Evolutionary conservation across 2,888 invertebrate species (phyloP).

Genomic region (Pristionchus mayeri): DNA sequence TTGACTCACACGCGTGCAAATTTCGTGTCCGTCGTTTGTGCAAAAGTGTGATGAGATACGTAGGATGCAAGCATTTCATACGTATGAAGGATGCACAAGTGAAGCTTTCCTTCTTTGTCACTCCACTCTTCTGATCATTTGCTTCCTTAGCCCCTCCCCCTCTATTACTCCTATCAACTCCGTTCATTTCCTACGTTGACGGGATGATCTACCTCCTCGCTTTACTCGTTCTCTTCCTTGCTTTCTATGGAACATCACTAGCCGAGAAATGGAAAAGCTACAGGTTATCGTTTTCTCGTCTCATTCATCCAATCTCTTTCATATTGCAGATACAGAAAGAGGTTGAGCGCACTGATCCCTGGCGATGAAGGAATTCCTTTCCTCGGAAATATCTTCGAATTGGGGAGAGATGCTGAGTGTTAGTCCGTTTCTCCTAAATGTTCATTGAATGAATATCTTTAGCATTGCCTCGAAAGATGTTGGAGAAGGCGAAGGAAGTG

Average conservation of each 20-base stretch:
- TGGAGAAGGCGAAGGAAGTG: neutral
- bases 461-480: neutral
- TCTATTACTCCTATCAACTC: neutral
- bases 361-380: constrained; percentile 37
- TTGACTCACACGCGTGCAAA: no score
- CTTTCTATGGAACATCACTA: neutral
- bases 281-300: neutral
- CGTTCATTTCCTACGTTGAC: neutral
- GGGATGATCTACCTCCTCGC: neutral
- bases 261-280: neutral
- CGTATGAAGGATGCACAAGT: no score
- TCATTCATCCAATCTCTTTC: neutral
- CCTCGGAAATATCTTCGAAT: constrained; percentile 13
- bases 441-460: neutral
- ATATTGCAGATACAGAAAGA: neutral
- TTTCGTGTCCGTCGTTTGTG: neutral
- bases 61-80: neutral
- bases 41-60: neutral
- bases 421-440: neutral
- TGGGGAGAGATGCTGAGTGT: neutral
- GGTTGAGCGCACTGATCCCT: neutral
- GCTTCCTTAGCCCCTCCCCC: neutral
- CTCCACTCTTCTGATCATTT: neutral
- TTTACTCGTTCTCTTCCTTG: neutral
- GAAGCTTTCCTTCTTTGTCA: no score